Evolutionary conservation across 2,113 vertebrate genomes (phyloP).

Genomic region (Lepisosteus osseus): DNA sequence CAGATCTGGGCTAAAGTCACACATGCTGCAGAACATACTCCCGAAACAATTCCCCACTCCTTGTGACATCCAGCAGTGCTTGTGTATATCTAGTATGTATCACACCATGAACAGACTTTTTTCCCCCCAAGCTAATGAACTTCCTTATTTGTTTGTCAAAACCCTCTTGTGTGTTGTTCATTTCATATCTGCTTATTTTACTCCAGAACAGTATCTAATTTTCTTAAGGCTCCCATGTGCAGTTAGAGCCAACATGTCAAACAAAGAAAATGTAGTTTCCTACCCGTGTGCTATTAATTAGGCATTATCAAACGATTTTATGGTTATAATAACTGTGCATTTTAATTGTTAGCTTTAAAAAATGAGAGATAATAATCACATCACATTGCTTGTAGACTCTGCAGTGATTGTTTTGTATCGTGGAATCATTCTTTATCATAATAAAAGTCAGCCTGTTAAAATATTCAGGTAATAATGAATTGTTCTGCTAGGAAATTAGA

Average conservation of each 20-base stretch:
- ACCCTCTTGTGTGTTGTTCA: not conserved
- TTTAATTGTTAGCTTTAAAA: not conserved
- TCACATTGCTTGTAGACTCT: no score
- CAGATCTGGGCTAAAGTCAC: no score
- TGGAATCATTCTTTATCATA: no score
- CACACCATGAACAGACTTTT: slow-evolving; percentile 31
- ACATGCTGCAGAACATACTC: no score
- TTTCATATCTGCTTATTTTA: not conserved
- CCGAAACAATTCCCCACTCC: no score
- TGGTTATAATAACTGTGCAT: not conserved
- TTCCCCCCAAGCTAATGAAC: slow-evolving; percentile 1
- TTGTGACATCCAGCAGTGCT: slow-evolving; percentile 40
- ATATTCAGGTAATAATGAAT: no score
- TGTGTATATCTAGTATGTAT: slow-evolving; percentile 11
- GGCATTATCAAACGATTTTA: not conserved
- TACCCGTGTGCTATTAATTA: not conserved
- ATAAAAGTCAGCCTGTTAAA: no score
- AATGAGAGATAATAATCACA: not conserved
- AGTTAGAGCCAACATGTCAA: not conserved
- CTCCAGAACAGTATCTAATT: slow-evolving; percentile 28
- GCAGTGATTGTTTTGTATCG: no score
- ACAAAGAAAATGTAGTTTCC: not conserved
- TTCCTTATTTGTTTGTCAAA: slow-evolving; percentile 31
- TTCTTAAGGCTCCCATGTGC: slow-evolving; percentile 13
- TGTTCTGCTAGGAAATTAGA: no score